Base-by-base conservation (phyloP, 1,140 invertebrate species). In the Melipona quadrifasciata region DNA sequence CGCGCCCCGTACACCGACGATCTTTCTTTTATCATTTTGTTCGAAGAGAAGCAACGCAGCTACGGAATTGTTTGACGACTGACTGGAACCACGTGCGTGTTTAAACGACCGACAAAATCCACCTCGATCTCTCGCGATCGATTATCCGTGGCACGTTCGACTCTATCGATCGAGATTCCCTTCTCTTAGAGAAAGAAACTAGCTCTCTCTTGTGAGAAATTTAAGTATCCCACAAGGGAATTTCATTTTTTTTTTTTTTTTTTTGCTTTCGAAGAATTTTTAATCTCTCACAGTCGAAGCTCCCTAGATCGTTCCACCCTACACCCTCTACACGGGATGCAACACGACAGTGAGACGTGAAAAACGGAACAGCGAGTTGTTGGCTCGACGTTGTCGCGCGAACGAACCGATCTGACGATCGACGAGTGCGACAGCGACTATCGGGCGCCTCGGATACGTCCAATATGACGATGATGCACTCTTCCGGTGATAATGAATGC, bases 311-410 rank as follows among this genome's bases (percentile, higher is more conserved):
- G 39, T 47, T 24, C 77, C 51, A 17, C 14, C 34, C 8, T 12
- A 8, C 17, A 70, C 31, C 39, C 53, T 86, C 55, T 21, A 31
- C 24, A 8, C 53, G 34, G 74, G 65, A 55, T 34, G 5, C 17
- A 47, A 51, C 19, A 67, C 81, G 71, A 82, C n/a, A 64, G 76
- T 27, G 39, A 68, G 76, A 80, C 70, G 61, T 21, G n/a, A 76
- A 76, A 12, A 47, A 58, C 31, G 55, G 34, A n/a, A 58, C 47
- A 39, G 21, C 31, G 31, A 75, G 34, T 39, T 55, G 73, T 75
- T 31, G 51, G 19, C n/a, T 14, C 70, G 70, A 72, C 5, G 39
- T 72, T 47, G 24, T 16, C 39, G n/a, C 34, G 21, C 24, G 72
- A n/a, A 57, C 72, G 27, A 73, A 73, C 27, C 39, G 34, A 55